Conservation (phyloP, 2,888 invertebrate species). For the Drosophila seclusa region DNA sequence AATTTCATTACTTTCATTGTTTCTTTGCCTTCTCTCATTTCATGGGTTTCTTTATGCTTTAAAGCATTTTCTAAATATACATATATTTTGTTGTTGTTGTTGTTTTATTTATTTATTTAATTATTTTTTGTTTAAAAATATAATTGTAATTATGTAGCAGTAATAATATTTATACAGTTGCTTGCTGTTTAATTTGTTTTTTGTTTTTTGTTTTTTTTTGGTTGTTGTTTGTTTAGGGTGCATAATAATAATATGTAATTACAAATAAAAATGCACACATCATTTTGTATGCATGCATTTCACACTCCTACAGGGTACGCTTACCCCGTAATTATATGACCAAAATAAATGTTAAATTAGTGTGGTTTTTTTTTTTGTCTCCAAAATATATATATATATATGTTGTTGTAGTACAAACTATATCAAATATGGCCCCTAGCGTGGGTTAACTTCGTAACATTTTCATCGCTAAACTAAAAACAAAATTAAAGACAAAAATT, state of each 20-base stretch:
- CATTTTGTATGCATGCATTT: constrained; percentile 15
- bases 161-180: constrained; percentile 62
- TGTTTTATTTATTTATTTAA: neutral
- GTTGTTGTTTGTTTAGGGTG: constrained; percentile 12
- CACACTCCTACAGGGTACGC: constrained; percentile 13
- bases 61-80: neutral
- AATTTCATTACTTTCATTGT: constrained; percentile 34
- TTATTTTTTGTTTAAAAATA: constrained; percentile 44
- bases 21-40: constrained; percentile 7
- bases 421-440: constrained; percentile 71
- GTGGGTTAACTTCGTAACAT: constrained; percentile 57
- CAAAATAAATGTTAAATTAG: constrained; percentile 10
- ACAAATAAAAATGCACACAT: constrained; percentile 22
- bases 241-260: constrained; percentile 14
- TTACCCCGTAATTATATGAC: constrained; percentile 17
- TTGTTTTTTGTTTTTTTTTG: neutral
- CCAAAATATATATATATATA: constrained; percentile 20
- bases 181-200: constrained; percentile 39
- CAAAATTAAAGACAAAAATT: constrained; percentile 45
- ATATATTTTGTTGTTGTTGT: neutral
- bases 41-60: constrained; percentile 1
- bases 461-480: constrained; percentile 25
- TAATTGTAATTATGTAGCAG: constrained; percentile 46
- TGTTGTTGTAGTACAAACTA: constrained; percentile 46
- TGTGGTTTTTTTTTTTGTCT: constrained; percentile 11